These are phyloP conservation scores for Bombus sylvicola DNA, from an alignment of 1,140 invertebrate genomes.

Conservation along the genomic window DNA sequence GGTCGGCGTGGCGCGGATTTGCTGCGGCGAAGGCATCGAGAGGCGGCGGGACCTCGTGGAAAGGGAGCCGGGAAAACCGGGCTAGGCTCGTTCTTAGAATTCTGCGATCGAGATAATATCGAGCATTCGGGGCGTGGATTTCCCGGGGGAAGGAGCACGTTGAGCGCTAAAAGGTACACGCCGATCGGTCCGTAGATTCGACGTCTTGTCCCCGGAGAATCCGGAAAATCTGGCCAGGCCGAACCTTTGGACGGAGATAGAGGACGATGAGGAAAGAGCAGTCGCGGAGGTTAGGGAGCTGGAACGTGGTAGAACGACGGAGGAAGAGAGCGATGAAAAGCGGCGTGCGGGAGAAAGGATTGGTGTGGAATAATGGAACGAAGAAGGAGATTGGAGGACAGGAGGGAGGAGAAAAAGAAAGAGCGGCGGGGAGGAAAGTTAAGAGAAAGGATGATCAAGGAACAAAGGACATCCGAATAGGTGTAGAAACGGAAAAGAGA, in stretches of 20 bases:
- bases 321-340: not conserved
- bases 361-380: conserved; percentile 10
- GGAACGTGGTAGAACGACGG: not conserved
- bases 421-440: conserved; percentile 23
- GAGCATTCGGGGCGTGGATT: conserved; percentile 66
- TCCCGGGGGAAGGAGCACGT: conserved; percentile 62
- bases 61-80: conserved; percentile 30
- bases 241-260: conserved; percentile 13
- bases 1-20: conserved; percentile 26
- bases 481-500: conserved; percentile 31
- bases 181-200: conserved; percentile 67
- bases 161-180: conserved; percentile 59
- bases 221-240: conserved; percentile 45
- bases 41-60: not conserved
- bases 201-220: conserved; percentile 61
- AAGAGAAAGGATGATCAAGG: conserved; percentile 45
- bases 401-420: not conserved
- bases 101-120: conserved; percentile 66
- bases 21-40: conserved; percentile 14
- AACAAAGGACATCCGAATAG: conserved; percentile 36
- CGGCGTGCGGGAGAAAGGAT: too few species aligned
- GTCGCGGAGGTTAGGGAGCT: not conserved
- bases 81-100: conserved; percentile 51
- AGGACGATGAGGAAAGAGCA: not conserved
- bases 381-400: not conserved